These are phyloP conservation scores for Drosophila rellima DNA, from an alignment of 2,888 invertebrate species.

Conservation along the genomic window DNA sequence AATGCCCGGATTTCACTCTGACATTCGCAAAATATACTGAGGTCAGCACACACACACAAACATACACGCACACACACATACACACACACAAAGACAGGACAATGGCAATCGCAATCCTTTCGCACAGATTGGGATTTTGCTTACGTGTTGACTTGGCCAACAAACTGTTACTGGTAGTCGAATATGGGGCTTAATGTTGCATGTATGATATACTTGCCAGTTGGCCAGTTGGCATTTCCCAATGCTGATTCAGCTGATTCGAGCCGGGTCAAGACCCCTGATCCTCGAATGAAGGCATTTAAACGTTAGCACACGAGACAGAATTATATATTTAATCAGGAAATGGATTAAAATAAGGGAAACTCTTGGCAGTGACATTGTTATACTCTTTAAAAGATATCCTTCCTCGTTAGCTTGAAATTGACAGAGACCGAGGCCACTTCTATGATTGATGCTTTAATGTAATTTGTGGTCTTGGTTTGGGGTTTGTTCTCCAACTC, in stretches of 20 bases:
- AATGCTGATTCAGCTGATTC: slow-evolving; percentile 41
- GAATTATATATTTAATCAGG: slow-evolving; percentile 12
- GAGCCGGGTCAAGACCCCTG: slow-evolving; percentile 24
- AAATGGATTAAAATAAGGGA: slow-evolving; percentile 6
- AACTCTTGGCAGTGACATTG: neutral
- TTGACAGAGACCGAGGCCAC: neutral
- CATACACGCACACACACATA: slow-evolving; percentile 25
- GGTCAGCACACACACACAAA: slow-evolving; percentile 54
- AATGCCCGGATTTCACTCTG: slow-evolving; percentile 66
- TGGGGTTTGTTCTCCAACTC: neutral
- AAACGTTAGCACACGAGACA: slow-evolving; percentile 11
- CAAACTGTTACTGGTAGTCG: slow-evolving; percentile 24
- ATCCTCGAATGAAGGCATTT: slow-evolving; percentile 29
- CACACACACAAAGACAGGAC: slow-evolving; percentile 5
- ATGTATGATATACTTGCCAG: slow-evolving; percentile 57
- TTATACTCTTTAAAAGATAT: slow-evolving; percentile 7
- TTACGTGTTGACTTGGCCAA: slow-evolving; percentile 61
- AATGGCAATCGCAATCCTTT: slow-evolving; percentile 49
- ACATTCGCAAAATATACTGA: slow-evolving; percentile 67
- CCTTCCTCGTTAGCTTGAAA: neutral
- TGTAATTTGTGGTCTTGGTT: neutral
- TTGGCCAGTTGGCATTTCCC: slow-evolving; percentile 42
- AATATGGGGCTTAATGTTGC: slow-evolving; percentile 51
- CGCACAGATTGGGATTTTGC: slow-evolving; percentile 56
- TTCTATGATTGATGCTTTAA: slow-evolving; percentile 9